These are phyloP conservation scores for Caprella mutica DNA, from an alignment of 2,888 invertebrate species.

Conservation along the genomic window DNA sequence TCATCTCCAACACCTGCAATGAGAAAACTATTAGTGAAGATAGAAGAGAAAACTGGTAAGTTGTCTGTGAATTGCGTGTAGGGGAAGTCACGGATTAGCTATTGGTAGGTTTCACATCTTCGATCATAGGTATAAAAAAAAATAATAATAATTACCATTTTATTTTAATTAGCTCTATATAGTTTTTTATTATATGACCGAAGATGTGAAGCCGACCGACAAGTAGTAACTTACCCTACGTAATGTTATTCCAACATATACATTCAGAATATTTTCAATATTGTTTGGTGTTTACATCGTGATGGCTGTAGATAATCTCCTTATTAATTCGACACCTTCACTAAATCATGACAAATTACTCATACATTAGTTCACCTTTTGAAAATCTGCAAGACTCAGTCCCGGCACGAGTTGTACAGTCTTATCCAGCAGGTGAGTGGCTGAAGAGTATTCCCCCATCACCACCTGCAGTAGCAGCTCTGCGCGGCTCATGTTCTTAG, in stretches of 20 bases:
- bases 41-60: no score
- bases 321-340: not conserved
- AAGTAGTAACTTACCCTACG: no score
- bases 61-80: not conserved
- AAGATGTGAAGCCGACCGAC: no score
- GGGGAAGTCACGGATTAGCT: not conserved
- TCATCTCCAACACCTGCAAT: slow-evolving; percentile 28
- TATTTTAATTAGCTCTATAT: no score
- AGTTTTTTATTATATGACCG: no score
- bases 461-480: slow-evolving; percentile 93
- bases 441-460: slow-evolving; percentile 41
- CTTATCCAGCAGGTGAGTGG: slow-evolving; percentile 69
- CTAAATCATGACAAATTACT: not conserved
- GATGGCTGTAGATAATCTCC: no score
- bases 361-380: slow-evolving; percentile 54
- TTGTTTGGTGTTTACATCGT: no score
- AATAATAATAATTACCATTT: no score
- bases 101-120: not conserved
- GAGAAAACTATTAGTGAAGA: not conserved
- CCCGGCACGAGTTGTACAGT: slow-evolving; percentile 82
- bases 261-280: no score
- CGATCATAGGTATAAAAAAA: no score
- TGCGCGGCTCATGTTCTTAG: slow-evolving; percentile 87
- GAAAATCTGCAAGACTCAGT: slow-evolving; percentile 76
- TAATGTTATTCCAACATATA: no score